Evolutionary conservation across 2,113 vertebrate genomes (phyloP), one percentile per base, ranked within the genome.

Genomic region (Hemibagrus wyckioides): DNA sequence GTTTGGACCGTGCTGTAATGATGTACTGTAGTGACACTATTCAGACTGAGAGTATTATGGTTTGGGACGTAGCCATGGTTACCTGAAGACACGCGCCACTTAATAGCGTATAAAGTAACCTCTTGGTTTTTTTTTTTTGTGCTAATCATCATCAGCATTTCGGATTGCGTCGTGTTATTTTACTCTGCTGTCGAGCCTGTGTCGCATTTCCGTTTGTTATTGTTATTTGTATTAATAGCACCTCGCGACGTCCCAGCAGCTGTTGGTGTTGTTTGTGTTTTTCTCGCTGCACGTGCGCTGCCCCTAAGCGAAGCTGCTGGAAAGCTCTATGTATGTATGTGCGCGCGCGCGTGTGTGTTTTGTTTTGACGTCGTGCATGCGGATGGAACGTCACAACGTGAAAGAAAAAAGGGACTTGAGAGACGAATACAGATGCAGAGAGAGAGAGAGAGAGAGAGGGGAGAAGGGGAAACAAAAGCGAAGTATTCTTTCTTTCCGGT

Each of bases 41-140:
- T 36, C 10, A 57, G 52, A 36, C 4, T 28, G 48, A 23, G 1
- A 80, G 79, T 57, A 56, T 80, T 80, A 33, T 36, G 79, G 79
- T 80, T 80, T 80, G 79, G 79, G 79, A 57, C 30, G 79, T 80
- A 57, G 79, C 50, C 79, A 57, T 80, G 79, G 79, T 57, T 80
- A 80, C 79, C 19, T 57, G 79, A 23, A 57, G 52, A 80, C 54
- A 4, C 13, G 76, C 50, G 76, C 19, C 17, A 33, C 17, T 80
- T 80, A 57, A 80, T 80, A 57, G 75, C 10, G 11, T 76, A n/a
- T n/a, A n/a, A 28, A 73, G 36, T 13, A 41, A 75, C 15, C 15
- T 80, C 15, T 7, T 19, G 33, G n/a, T n/a, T n/a, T n/a, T n/a
- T n/a, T n/a, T n/a, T n/a, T 14, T 23, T 39, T 10, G 19, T 57